phyloP scores from a whole-genome alignment of 1,140 invertebrate genomes.

The Choristoneura fumiferana region DNA sequence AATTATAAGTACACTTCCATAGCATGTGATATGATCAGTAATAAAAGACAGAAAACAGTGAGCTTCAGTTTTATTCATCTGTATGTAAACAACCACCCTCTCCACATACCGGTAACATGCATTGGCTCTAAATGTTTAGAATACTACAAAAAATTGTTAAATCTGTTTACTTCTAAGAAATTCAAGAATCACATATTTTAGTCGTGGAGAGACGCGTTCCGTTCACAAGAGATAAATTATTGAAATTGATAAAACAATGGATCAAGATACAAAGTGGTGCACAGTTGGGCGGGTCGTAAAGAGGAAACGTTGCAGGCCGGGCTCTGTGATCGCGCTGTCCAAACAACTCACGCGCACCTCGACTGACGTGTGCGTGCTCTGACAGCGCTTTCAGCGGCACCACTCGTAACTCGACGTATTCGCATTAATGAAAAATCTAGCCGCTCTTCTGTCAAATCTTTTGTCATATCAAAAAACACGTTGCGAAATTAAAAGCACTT shows the following conservation, averaged over 20 bases:
- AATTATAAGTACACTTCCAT: too few species aligned
- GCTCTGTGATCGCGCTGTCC: constrained; percentile 66
- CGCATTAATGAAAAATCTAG: too few species aligned
- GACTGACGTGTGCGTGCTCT: constrained; percentile 26
- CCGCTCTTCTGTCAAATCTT: too few species aligned
- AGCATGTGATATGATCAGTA: too few species aligned
- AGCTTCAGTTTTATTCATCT: too few species aligned
- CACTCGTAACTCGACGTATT: background rate
- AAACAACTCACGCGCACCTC: constrained; percentile 60
- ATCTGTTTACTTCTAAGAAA: constrained; percentile 51
- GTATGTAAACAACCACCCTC: background rate
- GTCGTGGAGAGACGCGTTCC: constrained; percentile 60
- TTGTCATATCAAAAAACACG: too few species aligned
- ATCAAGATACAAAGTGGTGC: constrained; percentile 61
- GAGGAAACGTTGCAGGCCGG: constrained; percentile 63
- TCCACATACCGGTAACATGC: background rate
- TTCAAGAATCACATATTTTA: constrained; percentile 57
- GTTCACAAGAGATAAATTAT: constrained; percentile 72
- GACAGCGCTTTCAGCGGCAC: constrained; percentile 31
- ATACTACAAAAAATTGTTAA: constrained; percentile 22
- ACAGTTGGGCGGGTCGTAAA: constrained; percentile 73
- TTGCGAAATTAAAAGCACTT: too few species aligned
- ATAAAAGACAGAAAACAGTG: too few species aligned
- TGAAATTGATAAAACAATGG: constrained; percentile 76
- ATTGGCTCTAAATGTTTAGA: background rate